phyloP scores from a whole-genome alignment of 2,888 invertebrate genomes.

The Noctuana brunneofusca region DNA sequence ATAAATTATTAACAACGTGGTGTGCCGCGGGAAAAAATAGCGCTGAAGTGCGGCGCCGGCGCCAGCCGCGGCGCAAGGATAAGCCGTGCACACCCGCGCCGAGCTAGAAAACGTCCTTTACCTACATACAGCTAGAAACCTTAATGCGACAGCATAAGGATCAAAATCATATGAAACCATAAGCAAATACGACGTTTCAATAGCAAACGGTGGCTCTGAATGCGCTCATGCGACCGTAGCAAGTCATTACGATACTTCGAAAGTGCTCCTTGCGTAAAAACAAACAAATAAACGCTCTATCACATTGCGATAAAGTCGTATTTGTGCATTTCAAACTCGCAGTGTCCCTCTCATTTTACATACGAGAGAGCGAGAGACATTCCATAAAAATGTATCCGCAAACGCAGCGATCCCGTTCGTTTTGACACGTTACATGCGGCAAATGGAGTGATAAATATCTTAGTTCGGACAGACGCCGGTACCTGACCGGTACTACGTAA shows the following conservation, averaged over 20 bases:
- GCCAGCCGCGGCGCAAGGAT: slow-evolving; percentile 63
- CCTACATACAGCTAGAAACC: slow-evolving; percentile 47
- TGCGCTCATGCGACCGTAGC: slow-evolving; percentile 81
- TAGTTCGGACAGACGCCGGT: slow-evolving; percentile 54
- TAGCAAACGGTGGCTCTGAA: slow-evolving; percentile 57
- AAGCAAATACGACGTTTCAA: slow-evolving; percentile 55
- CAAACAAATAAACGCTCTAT: slow-evolving; percentile 67
- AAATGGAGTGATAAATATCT: slow-evolving; percentile 72
- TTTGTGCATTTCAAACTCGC: slow-evolving; percentile 50
- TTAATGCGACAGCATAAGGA: slow-evolving; percentile 46
- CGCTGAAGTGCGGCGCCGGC: slow-evolving; percentile 76
- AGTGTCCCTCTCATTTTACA: slow-evolving; percentile 55
- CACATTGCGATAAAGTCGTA: slow-evolving; percentile 57
- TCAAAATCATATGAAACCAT: slow-evolving; percentile 40
- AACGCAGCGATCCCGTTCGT: slow-evolving; percentile 68
- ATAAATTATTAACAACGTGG: slow-evolving; percentile 75
- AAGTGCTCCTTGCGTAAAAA: slow-evolving; percentile 54
- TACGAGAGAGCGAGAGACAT: slow-evolving; percentile 54
- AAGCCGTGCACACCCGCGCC: slow-evolving; percentile 60
- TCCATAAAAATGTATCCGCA: slow-evolving; percentile 66
- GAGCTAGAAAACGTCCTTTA: slow-evolving; percentile 48
- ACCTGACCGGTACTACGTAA: slow-evolving; percentile 42
- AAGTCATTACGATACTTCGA: slow-evolving; percentile 76
- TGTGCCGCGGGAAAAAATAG: slow-evolving; percentile 75
- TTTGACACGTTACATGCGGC: slow-evolving; percentile 72